Conservation (phyloP, 2,888 invertebrate genomes). For the Drosophila niveifrons region DNA sequence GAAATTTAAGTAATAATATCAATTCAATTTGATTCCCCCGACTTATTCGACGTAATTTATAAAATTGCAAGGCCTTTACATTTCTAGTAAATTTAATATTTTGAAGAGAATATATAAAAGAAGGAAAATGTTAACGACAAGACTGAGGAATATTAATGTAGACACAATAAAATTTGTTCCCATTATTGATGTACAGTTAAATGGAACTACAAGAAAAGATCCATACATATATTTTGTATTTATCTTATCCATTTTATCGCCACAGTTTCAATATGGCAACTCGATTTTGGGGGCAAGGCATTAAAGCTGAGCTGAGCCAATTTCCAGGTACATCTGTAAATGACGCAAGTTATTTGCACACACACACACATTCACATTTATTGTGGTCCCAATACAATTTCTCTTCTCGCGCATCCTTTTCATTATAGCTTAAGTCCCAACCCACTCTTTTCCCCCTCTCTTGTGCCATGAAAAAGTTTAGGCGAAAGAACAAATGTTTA, state of each 20-base stretch:
- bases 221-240: background rate
- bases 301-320: constrained; percentile 10
- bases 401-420: constrained; percentile 16
- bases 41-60: no score
- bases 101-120: no score
- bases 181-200: no score
- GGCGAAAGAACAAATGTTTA: constrained; percentile 35
- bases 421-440: constrained; percentile 14
- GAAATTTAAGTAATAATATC: no score
- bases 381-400: constrained; percentile 41
- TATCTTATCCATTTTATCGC: background rate
- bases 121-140: no score
- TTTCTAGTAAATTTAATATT: no score
- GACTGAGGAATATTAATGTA: no score
- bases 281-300: background rate
- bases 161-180: no score
- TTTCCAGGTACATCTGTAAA: constrained; percentile 22
- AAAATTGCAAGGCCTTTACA: no score
- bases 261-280: background rate
- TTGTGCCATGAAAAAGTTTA: constrained; percentile 33
- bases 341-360: constrained; percentile 48
- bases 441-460: background rate
- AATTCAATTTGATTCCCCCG: no score
- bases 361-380: constrained; percentile 40
- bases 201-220: background rate